Percentiles rank a stretch among this genome's conserved stretches.
Evolutionary conservation across 2,797 vertebrate species (phyloP).

Genomic region (Crenichthys baileyi): DNA sequence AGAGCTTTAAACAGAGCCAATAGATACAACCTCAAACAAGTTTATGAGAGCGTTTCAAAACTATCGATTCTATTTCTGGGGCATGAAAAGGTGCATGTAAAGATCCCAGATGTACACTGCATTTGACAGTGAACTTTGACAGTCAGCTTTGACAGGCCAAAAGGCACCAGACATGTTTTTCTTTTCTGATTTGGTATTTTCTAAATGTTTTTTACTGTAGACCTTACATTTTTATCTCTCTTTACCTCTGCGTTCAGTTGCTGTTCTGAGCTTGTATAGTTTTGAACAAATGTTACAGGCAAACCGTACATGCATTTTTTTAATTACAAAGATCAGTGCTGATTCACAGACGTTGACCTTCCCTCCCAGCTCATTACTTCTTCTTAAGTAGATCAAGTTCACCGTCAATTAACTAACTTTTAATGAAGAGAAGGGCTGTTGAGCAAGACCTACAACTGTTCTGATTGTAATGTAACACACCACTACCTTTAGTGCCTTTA

Average conservation of each 20-base stretch:
- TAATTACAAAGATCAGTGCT: conserved; percentile 67
- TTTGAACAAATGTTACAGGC: conserved; percentile 4
- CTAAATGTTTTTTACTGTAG: background rate
- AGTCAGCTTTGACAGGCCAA: background rate
- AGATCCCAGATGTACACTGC: background rate
- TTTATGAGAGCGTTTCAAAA: background rate
- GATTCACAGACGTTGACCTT: conserved; percentile 75
- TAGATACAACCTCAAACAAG: background rate
- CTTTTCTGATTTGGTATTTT: background rate
- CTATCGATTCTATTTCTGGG: background rate
- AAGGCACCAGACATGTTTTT: background rate
- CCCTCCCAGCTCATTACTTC: conserved; percentile 74
- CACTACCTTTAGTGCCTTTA: conserved; percentile 72
- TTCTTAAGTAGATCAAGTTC: conserved; percentile 74
- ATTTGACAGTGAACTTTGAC: conserved; percentile 2
- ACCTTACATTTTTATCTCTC: background rate
- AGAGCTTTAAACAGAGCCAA: background rate
- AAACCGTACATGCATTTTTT: conserved; percentile 7
- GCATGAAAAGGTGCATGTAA: background rate
- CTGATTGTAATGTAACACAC: conserved; percentile 69
- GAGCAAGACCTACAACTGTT: conserved; percentile 80
- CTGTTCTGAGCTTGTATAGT: background rate
- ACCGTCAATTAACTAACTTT: conserved; percentile 80
- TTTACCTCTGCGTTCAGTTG: background rate
- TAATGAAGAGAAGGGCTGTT: conserved; percentile 79